Percentiles rank a stretch among this genome's conserved stretches.
Evolutionary conservation across 2,113 vertebrate genomes (phyloP).

Genomic region (Nyctereutes procyonoides): DNA sequence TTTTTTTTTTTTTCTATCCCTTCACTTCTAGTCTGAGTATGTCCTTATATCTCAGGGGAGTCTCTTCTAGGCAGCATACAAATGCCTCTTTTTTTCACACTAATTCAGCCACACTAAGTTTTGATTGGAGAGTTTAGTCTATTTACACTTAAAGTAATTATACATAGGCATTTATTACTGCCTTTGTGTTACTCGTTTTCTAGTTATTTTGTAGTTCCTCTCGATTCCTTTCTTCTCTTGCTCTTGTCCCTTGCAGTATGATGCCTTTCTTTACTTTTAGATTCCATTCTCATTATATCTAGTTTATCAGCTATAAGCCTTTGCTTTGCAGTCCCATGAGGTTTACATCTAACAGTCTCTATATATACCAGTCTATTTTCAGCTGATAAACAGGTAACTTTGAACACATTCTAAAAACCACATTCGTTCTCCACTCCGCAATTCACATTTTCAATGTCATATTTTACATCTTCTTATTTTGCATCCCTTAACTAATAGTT

Average conservation of each 20-base stretch:
- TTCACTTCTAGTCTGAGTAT: background rate
- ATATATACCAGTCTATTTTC: background rate
- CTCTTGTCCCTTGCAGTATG: background rate
- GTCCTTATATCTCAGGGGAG: background rate
- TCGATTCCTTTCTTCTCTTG: background rate
- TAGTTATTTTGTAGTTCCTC: background rate
- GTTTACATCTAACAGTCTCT: background rate
- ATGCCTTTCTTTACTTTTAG: background rate
- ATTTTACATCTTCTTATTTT: background rate
- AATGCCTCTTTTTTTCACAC: background rate
- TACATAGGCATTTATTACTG: background rate
- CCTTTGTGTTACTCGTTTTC: background rate
- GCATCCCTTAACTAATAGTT: background rate
- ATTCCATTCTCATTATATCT: background rate
- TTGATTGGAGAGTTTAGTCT: background rate
- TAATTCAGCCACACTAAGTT: background rate
- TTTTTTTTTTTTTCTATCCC: too few species aligned
- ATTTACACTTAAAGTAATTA: background rate
- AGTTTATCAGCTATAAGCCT: background rate
- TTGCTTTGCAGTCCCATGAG: background rate
- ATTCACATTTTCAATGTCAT: background rate
- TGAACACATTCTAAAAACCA: background rate
- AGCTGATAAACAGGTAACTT: background rate
- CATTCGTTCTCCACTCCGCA: background rate
- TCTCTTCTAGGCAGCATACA: background rate